Evolutionary conservation across 2,797 vertebrate species (phyloP).

Genomic region (Oreonectes daqikongensis): DNA sequence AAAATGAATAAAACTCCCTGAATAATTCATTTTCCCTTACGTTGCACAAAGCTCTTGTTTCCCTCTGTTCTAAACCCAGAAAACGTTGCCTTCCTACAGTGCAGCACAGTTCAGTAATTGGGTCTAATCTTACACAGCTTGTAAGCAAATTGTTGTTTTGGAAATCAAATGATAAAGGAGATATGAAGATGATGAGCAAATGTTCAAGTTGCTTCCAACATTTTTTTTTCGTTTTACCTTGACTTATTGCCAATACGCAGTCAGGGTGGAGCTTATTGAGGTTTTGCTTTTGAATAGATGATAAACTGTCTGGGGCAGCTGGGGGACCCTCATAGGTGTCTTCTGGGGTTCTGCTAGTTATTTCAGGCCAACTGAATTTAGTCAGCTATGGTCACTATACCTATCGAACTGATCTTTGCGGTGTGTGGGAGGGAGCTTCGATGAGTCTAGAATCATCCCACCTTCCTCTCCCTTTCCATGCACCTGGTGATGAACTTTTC

Average conservation of each 20-base stretch:
- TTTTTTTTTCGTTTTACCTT: conserved; percentile 31
- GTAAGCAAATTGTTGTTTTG: conserved; percentile 44
- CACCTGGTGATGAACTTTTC: neutral
- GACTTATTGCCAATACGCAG: conserved; percentile 14
- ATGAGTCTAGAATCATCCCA: neutral
- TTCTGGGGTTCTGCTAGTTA: neutral
- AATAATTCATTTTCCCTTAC: conserved; percentile 26
- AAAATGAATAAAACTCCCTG: conserved; percentile 6
- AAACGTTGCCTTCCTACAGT: conserved; percentile 27
- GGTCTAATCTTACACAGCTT: conserved; percentile 43
- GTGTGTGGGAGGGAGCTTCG: neutral
- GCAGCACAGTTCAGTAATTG: conserved; percentile 42
- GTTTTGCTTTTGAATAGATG: conserved; percentile 18
- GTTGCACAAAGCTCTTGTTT: conserved; percentile 25
- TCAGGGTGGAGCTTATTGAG: conserved; percentile 11
- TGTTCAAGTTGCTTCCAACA: conserved; percentile 22
- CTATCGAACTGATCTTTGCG: neutral
- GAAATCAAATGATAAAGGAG: conserved; percentile 37
- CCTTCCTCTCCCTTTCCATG: no score
- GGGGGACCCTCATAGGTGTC: conserved; percentile 5
- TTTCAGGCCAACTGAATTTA: neutral
- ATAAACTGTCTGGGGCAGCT: conserved; percentile 19
- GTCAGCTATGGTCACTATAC: no score
- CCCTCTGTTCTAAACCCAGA: conserved; percentile 17
- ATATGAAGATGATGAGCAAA: conserved; percentile 38